phyloP scores from a whole-genome alignment of 2,113 vertebrate species.

The Anarrhichthys ocellatus region DNA sequence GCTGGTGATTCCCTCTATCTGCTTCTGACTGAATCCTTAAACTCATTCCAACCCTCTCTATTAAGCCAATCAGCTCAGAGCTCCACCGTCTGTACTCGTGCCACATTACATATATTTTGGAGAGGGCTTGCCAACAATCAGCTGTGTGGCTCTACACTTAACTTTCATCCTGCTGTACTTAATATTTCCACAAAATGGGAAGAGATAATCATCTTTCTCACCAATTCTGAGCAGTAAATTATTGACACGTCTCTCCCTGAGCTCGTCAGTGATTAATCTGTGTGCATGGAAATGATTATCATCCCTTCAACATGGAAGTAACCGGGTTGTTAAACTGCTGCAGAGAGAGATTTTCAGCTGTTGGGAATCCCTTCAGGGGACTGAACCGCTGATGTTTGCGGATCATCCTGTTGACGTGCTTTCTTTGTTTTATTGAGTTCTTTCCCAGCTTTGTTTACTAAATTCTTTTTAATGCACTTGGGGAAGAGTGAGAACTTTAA shows the following conservation, averaged over 20 bases:
- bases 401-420: slow-evolving; percentile 42
- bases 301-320: neutral
- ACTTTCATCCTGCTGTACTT: neutral
- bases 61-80: slow-evolving; percentile 1
- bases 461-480: slow-evolving; percentile 73
- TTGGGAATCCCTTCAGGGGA: slow-evolving; percentile 50
- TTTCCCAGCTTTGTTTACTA: slow-evolving; percentile 55
- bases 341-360: slow-evolving; percentile 29
- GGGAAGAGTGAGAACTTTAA: slow-evolving; percentile 31
- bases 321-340: slow-evolving; percentile 24
- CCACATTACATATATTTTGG: slow-evolving; percentile 21
- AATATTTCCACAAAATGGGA: neutral
- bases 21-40: slow-evolving; percentile 10
- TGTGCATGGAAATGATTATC: slow-evolving; percentile 14
- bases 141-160: neutral
- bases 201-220: neutral
- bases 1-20: slow-evolving; percentile 35
- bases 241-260: neutral
- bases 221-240: neutral
- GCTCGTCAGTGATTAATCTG: neutral
- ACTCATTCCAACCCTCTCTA: slow-evolving; percentile 37
- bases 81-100: neutral
- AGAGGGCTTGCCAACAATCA: neutral
- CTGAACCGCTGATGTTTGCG: slow-evolving; percentile 70
- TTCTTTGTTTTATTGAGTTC: slow-evolving; percentile 40